Conservation (phyloP, 2,113 vertebrate species). For the Ancistrus triradiatus region DNA sequence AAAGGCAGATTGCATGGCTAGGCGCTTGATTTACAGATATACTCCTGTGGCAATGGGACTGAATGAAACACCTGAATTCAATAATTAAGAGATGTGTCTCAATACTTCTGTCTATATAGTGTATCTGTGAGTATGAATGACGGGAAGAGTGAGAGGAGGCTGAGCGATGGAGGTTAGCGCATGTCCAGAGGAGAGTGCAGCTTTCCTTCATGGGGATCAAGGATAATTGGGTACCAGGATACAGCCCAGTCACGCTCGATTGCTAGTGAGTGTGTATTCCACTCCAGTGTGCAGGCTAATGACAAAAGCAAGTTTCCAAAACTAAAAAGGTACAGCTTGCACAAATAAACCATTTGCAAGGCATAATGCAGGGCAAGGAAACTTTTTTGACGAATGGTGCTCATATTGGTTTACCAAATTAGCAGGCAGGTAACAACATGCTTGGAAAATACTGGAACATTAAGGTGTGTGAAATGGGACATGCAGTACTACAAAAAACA, state of each 20-base stretch:
- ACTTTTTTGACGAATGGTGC: not conserved
- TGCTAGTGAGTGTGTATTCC: constrained; percentile 28
- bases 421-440: too few species aligned
- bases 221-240: constrained; percentile 63
- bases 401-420: too few species aligned
- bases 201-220: constrained; percentile 45
- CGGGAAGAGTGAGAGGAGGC: constrained; percentile 7
- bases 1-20: too few species aligned
- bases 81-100: too few species aligned
- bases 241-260: constrained; percentile 39
- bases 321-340: not conserved
- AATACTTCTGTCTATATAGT: too few species aligned
- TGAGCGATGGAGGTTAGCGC: constrained; percentile 42
- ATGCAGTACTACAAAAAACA: too few species aligned
- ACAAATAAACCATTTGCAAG: not conserved
- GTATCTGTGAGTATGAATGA: constrained; percentile 36
- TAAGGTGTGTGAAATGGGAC: too few species aligned
- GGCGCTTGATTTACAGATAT: too few species aligned
- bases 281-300: constrained; percentile 37
- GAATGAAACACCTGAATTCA: too few species aligned
- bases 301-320: constrained; percentile 40
- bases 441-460: too few species aligned
- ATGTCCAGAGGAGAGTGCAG: constrained; percentile 45
- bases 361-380: not conserved
- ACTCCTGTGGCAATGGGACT: too few species aligned